Conservation (phyloP, 2,113 vertebrate species). For the Symphodus melops region DNA sequence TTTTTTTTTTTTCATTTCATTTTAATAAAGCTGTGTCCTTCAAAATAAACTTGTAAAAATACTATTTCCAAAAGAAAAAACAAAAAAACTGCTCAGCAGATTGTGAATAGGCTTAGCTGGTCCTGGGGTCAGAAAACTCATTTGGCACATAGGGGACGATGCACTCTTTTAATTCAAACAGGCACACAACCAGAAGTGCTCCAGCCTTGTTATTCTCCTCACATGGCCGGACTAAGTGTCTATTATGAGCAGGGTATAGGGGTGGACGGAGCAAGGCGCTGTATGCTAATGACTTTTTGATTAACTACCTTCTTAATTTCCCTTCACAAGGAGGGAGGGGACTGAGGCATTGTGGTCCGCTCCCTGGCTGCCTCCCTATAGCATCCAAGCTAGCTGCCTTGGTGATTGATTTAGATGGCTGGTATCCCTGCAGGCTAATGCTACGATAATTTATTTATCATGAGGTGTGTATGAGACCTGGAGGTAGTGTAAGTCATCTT, state of each 20-base stretch:
- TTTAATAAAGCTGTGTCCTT: background rate
- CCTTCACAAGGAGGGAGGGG: conserved; percentile 65
- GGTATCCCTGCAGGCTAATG: conserved; percentile 65
- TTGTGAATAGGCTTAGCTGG: conserved; percentile 22
- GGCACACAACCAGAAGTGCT: conserved; percentile 33
- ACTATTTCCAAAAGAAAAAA: background rate
- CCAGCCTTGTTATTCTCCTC: conserved; percentile 68
- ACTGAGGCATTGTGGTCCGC: conserved; percentile 47
- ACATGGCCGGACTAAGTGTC: conserved; percentile 59
- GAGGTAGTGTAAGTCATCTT: conserved; percentile 48
- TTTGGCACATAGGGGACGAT: conserved; percentile 28
- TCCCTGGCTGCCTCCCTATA: conserved; percentile 27
- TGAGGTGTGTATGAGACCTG: conserved; percentile 35
- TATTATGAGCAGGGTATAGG: conserved; percentile 66
- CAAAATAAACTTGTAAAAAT: background rate
- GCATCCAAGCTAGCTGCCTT: conserved; percentile 43
- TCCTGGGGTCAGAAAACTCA: conserved; percentile 61
- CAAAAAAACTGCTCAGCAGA: background rate
- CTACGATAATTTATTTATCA: conserved; percentile 74
- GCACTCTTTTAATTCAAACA: conserved; percentile 36
- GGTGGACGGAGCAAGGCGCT: conserved; percentile 48
- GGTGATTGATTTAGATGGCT: conserved; percentile 74
- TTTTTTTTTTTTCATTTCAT: background rate
- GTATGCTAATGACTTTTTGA: conserved; percentile 83
- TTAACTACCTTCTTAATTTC: conserved; percentile 82